Conservation (phyloP, 2,888 invertebrate genomes). For the Drosophila incognita region DNA sequence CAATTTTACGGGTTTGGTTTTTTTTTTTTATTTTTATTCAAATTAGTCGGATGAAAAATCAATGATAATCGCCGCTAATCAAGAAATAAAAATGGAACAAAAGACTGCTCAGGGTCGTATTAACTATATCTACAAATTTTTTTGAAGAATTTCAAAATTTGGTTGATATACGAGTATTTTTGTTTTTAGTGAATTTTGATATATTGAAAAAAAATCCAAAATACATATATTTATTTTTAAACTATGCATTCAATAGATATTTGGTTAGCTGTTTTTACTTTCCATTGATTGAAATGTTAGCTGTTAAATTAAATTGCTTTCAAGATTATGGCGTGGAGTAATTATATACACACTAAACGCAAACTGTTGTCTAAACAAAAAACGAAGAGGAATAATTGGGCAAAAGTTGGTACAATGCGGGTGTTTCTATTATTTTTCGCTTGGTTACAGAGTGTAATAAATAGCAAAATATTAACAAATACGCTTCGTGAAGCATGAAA, state of each 20-base stretch:
- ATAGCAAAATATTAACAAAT: conserved; percentile 77
- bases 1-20: conserved; percentile 15
- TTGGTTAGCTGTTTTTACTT: conserved; percentile 28
- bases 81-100: conserved; percentile 33
- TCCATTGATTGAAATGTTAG: conserved; percentile 15
- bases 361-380: conserved; percentile 30
- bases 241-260: not conserved
- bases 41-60: conserved; percentile 25
- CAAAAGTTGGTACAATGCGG: conserved; percentile 52
- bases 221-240: not conserved
- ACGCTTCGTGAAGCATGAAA: conserved; percentile 79
- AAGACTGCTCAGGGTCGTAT: conserved; percentile 16
- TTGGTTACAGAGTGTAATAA: conserved; percentile 64
- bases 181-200: not conserved
- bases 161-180: too few relatives aligned
- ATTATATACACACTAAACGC: conserved; percentile 35
- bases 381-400: conserved; percentile 46
- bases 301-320: conserved; percentile 24
- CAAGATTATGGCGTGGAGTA: conserved; percentile 39
- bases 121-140: not conserved
- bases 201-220: not conserved
- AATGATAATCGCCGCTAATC: conserved; percentile 30
- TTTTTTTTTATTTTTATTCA: conserved; percentile 15
- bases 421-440: conserved; percentile 39
- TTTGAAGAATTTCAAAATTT: not conserved